Conservation (phyloP, 2,113 vertebrate genomes). For the Gallinago paraguaiae region DNA sequence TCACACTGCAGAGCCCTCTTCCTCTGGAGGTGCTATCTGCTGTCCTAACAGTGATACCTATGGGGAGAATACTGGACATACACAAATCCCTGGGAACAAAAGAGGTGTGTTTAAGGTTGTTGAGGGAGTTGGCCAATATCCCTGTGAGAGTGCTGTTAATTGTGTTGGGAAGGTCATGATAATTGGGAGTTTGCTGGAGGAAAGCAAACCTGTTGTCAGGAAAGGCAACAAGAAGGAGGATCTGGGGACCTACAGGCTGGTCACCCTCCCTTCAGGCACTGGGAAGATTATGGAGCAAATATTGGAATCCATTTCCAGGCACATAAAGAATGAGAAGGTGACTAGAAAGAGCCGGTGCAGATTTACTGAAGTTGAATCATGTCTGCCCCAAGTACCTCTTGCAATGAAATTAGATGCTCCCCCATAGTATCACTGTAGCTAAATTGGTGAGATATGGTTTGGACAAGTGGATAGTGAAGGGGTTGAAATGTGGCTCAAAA, state of each 20-base stretch:
- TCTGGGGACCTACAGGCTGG: not conserved
- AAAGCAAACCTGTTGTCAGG: not conserved
- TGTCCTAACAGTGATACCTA: not conserved
- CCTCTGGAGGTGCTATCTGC: not conserved
- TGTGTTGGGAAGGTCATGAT: not conserved
- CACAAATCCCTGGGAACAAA: not conserved
- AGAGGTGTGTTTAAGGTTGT: not conserved
- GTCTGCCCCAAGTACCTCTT: fast-evolving
- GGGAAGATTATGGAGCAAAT: not conserved
- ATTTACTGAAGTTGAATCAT: not conserved
- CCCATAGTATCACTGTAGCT: not conserved
- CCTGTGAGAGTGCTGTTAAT: not conserved
- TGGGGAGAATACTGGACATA: not conserved
- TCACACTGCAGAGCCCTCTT: not conserved
- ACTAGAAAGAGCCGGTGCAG: not conserved
- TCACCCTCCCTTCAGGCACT: not conserved
- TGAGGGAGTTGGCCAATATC: not conserved
- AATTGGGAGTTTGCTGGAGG: not conserved
- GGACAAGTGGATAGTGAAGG: not conserved
- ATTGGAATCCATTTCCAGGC: not conserved
- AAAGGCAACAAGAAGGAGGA: not conserved
- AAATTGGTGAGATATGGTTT: not conserved
- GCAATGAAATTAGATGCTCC: not conserved
- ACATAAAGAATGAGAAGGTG: not conserved
- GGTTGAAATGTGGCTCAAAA: not conserved